phyloP scores from a whole-genome alignment of 2,113 vertebrate species.

The Aplodontia rufa region DNA sequence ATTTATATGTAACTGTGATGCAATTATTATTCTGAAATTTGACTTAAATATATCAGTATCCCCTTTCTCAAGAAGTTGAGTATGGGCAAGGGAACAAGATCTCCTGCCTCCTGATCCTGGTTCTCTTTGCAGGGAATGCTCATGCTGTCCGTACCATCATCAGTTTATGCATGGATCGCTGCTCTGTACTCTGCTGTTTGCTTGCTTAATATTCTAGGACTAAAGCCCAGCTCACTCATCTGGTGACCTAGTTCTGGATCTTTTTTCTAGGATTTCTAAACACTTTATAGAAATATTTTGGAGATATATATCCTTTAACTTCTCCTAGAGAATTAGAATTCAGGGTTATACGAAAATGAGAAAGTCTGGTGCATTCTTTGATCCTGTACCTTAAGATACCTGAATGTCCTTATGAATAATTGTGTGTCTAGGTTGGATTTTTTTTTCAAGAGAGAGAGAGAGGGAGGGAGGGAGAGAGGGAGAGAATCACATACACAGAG shows the following conservation, averaged over 20 bases:
- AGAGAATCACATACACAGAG: too few species aligned
- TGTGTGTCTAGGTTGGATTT: not conserved
- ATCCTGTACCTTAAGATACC: not conserved
- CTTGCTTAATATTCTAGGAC: constrained; percentile 51
- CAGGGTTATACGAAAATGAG: not conserved
- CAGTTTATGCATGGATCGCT: not conserved
- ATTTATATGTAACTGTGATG: not conserved
- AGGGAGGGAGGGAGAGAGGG: too few species aligned
- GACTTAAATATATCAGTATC: not conserved
- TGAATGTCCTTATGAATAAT: not conserved
- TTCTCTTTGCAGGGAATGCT: not conserved
- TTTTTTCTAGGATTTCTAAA: constrained; percentile 10
- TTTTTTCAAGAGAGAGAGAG: too few species aligned
- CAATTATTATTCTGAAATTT: not conserved
- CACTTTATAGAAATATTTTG: not conserved
- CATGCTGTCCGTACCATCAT: not conserved
- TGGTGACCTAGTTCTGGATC: constrained; percentile 23
- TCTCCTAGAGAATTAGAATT: not conserved
- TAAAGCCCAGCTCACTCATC: constrained; percentile 49
- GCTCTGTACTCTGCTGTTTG: constrained; percentile 37
- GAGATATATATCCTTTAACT: too few species aligned
- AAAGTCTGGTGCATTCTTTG: not conserved
- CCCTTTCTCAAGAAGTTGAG: not conserved
- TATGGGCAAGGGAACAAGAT: not conserved
- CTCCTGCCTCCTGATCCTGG: not conserved